Evolutionary conservation across 1,140 invertebrate species (phyloP).

Genomic region (Tachypleus tridentatus): DNA sequence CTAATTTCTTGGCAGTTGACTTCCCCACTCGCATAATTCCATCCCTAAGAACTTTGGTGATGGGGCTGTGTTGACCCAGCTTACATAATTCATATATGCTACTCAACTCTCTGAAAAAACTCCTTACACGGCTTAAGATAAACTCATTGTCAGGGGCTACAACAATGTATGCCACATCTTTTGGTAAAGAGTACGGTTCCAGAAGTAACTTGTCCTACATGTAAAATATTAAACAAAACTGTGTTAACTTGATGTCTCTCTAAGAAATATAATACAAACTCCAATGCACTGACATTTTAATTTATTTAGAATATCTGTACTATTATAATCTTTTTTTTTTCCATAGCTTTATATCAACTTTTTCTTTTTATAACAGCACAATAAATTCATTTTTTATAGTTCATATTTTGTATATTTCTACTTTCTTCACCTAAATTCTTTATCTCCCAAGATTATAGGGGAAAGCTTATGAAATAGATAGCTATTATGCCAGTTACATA

Average conservation of each 20-base stretch:
- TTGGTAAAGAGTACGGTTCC: conserved; percentile 82
- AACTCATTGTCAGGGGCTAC: conserved; percentile 86
- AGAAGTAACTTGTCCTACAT: conserved; percentile 67
- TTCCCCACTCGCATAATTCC: conserved; percentile 79
- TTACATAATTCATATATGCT: conserved; percentile 69
- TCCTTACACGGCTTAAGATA: conserved; percentile 58
- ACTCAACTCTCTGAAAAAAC: conserved; percentile 85
- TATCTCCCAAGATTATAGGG: too few relatives aligned
- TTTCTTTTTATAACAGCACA: too few relatives aligned
- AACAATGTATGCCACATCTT: conserved; percentile 89
- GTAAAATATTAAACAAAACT: conserved; percentile 11
- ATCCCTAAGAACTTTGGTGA: conserved; percentile 22
- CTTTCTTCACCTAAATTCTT: too few relatives aligned
- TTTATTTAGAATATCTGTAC: too few relatives aligned
- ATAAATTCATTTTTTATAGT: too few relatives aligned
- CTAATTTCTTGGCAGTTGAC: conserved; percentile 43
- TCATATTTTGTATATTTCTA: too few relatives aligned
- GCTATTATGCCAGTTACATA: too few relatives aligned
- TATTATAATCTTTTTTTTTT: too few relatives aligned
- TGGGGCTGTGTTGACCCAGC: conserved; percentile 25
- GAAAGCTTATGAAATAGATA: too few relatives aligned
- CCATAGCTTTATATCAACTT: too few relatives aligned
- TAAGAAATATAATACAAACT: too few relatives aligned
- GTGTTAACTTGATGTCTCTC: not conserved
- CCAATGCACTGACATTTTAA: too few relatives aligned